Conservation (phyloP, 1,140 invertebrate species). For the Megalopta genalis region DNA sequence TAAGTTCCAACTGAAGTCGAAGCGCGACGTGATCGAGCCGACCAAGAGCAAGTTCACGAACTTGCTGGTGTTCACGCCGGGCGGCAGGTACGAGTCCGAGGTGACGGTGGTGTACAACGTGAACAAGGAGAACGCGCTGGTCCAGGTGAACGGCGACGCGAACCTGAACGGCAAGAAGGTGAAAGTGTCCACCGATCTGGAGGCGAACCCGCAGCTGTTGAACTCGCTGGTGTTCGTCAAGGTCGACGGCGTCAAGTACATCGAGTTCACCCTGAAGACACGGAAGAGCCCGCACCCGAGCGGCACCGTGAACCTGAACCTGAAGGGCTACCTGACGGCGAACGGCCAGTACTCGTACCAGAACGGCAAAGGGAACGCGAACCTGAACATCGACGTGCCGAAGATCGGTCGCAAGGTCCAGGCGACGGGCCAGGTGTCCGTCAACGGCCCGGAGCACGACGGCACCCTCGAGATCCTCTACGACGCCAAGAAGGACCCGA, state of each 20-base stretch:
- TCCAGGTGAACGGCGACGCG: slow-evolving; percentile 80
- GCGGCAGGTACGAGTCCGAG: slow-evolving; percentile 83
- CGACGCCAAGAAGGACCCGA: slow-evolving; percentile 86
- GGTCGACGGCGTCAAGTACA: slow-evolving; percentile 77
- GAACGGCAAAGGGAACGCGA: slow-evolving; percentile 76
- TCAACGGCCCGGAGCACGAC: slow-evolving; percentile 81
- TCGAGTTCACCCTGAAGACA: slow-evolving; percentile 81
- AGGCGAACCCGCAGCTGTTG: slow-evolving; percentile 78
- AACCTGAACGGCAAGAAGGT: slow-evolving; percentile 80
- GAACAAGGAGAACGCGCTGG: slow-evolving; percentile 79
- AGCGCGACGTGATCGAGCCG: slow-evolving; percentile 78
- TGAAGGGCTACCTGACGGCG: slow-evolving; percentile 74
- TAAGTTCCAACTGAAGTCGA: slow-evolving; percentile 81
- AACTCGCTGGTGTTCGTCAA: slow-evolving; percentile 80
- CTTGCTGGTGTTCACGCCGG: slow-evolving; percentile 82
- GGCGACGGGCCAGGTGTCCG: slow-evolving; percentile 80
- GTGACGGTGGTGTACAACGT: slow-evolving; percentile 81
- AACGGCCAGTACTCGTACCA: slow-evolving; percentile 71
- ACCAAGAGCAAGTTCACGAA: slow-evolving; percentile 84
- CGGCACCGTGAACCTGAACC: slow-evolving; percentile 71
- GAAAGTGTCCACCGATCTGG: slow-evolving; percentile 81
- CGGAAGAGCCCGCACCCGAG: slow-evolving; percentile 61
- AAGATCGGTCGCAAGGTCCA: slow-evolving; percentile 83
- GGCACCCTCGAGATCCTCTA: slow-evolving; percentile 83
- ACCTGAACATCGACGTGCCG: slow-evolving; percentile 76